Conservation (phyloP, 2,888 invertebrate species). For the Xiphydria camelus region DNA sequence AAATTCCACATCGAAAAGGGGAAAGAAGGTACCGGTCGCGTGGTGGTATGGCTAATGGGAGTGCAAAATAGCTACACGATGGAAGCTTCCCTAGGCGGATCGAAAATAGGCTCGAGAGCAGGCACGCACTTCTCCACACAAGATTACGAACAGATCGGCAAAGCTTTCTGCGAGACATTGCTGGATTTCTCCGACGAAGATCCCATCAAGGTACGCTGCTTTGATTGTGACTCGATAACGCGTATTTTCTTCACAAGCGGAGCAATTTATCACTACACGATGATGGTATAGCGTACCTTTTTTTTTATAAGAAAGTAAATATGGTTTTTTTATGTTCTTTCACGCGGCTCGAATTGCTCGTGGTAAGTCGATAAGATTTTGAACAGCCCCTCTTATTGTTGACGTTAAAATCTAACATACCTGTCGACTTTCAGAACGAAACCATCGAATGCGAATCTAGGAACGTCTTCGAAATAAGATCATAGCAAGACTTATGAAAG, state of each 20-base stretch:
- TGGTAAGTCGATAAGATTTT: background rate
- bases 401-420: too few species aligned
- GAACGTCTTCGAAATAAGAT: conserved; percentile 80
- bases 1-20: conserved; percentile 89
- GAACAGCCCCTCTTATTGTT: background rate
- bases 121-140: conserved; percentile 82
- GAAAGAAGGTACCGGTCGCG: conserved; percentile 90
- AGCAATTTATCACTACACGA: too few species aligned
- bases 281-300: too few species aligned
- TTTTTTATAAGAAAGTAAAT: too few species aligned
- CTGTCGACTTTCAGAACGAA: background rate
- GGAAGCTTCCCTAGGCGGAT: conserved; percentile 94
- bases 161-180: conserved; percentile 89
- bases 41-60: conserved; percentile 95
- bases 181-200: conserved; percentile 88
- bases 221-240: too few species aligned
- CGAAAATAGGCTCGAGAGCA: conserved; percentile 77
- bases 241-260: background rate
- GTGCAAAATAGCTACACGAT: conserved; percentile 93
- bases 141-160: conserved; percentile 82
- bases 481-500: conserved; percentile 75
- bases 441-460: conserved; percentile 49
- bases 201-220: conserved; percentile 72
- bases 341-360: background rate
- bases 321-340: too few species aligned